Percentiles rank a stretch among this genome's conserved stretches.
phyloP scores from a whole-genome alignment of 2,797 vertebrate species.

The Myotis vivesi region DNA sequence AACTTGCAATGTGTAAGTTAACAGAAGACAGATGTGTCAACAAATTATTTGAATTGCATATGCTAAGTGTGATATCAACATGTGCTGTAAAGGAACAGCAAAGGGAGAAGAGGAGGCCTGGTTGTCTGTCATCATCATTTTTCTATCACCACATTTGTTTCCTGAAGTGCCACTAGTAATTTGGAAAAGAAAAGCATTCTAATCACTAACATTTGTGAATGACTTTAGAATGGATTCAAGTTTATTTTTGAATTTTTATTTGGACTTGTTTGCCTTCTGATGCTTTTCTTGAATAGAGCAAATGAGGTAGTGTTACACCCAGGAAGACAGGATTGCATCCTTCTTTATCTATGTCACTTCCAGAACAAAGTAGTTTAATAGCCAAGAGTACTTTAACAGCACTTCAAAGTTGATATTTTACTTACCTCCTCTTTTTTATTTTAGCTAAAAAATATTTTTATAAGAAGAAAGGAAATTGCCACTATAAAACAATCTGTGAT shows the following conservation, averaged over 20 bases:
- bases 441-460: not conserved
- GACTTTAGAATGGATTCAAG: not conserved
- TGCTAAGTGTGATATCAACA: not conserved
- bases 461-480: not conserved
- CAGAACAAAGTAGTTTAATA: not conserved
- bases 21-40: not conserved
- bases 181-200: not conserved
- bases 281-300: not conserved
- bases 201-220: not conserved
- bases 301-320: not conserved
- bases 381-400: not conserved
- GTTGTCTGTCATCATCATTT: not conserved
- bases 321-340: not conserved
- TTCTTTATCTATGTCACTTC: not conserved
- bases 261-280: not conserved
- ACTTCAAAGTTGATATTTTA: not conserved
- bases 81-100: not conserved
- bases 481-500: not conserved
- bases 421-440: not conserved
- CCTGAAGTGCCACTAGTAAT: not conserved
- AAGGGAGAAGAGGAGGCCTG: not conserved
- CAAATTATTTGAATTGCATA: not conserved
- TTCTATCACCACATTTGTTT: not conserved
- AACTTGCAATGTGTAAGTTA: not conserved
- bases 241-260: conserved; percentile 8